Conservation (phyloP, 2,113 vertebrate species). For the Paedocypris sp. region DNA sequence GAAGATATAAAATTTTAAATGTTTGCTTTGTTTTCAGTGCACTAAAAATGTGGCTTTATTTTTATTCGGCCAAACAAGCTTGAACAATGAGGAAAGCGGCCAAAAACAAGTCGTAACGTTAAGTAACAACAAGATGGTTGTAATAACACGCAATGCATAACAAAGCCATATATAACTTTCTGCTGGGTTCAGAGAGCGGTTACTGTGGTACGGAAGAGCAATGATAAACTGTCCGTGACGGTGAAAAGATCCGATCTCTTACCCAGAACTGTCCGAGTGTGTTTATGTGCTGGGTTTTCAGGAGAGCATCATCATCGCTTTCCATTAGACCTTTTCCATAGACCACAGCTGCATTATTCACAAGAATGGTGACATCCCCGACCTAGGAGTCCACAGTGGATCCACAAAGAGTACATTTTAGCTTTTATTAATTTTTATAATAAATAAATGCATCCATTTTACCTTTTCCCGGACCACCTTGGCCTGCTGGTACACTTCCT, state of each 20-base stretch:
- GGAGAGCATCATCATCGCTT: slow-evolving; percentile 87
- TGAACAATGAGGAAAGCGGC: slow-evolving; percentile 26
- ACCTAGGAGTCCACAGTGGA: slow-evolving; percentile 59
- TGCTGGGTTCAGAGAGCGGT: slow-evolving; percentile 16
- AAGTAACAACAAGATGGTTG: slow-evolving; percentile 20
- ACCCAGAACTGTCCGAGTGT: slow-evolving; percentile 98
- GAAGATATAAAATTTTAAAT: too few species aligned
- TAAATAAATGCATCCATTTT: background rate
- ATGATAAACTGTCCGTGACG: background rate
- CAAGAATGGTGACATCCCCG: slow-evolving; percentile 90
- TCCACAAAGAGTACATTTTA: background rate
- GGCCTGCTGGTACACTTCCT: slow-evolving; percentile 89
- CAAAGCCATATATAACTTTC: slow-evolving; percentile 16
- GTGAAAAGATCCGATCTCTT: slow-evolving; percentile 34
- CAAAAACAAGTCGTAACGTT: slow-evolving; percentile 15
- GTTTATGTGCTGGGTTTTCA: slow-evolving; percentile 96
- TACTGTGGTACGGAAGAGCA: slow-evolving; percentile 2
- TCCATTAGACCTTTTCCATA: slow-evolving; percentile 93
- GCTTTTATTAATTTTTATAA: background rate
- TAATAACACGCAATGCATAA: too few species aligned
- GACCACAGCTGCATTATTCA: slow-evolving; percentile 96
- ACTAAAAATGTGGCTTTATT: slow-evolving; percentile 29
- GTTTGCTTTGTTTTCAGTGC: too few species aligned
- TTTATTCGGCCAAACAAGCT: slow-evolving; percentile 30
- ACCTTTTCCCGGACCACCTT: slow-evolving; percentile 93